Evolutionary conservation across 2,113 vertebrate species (phyloP).

Genomic region (western clawed frog (Xenopus tropicalis)): DNA sequence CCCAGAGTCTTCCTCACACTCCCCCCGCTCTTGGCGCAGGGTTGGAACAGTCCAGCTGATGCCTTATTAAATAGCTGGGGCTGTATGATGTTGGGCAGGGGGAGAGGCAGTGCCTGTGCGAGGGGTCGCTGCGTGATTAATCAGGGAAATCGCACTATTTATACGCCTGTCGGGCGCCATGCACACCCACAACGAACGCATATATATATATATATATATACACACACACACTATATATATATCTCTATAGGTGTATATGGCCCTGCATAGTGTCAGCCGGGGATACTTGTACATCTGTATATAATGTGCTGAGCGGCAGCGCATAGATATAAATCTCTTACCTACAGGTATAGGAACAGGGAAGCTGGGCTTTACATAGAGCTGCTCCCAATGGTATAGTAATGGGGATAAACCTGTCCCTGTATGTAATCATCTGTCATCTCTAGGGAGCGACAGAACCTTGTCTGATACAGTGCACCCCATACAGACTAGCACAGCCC

Average conservation of each 20-base stretch:
- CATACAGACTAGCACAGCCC: too few species aligned
- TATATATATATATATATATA: background rate
- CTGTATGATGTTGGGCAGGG: conserved; percentile 42
- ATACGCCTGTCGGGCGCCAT: background rate
- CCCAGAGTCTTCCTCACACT: background rate
- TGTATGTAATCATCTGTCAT: too few species aligned
- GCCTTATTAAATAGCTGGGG: conserved; percentile 44
- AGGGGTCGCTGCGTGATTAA: conserved; percentile 42
- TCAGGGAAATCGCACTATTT: conserved; percentile 37
- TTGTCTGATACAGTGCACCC: too few species aligned
- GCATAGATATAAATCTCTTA: background rate
- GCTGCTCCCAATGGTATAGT: background rate
- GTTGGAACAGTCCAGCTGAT: conserved; percentile 24
- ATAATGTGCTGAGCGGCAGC: background rate
- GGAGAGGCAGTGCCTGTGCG: conserved; percentile 36
- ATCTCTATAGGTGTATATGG: too few species aligned
- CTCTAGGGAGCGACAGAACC: too few species aligned
- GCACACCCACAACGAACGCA: background rate
- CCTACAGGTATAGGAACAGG: background rate
- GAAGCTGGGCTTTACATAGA: background rate
- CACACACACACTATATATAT: too few species aligned
- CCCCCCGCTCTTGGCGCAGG: background rate
- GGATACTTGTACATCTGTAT: background rate
- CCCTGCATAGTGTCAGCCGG: too few species aligned
- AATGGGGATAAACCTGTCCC: background rate